Evolutionary conservation across 1,140 invertebrate genomes (phyloP).

Genomic region (Zaprionus ghesquierei): DNA sequence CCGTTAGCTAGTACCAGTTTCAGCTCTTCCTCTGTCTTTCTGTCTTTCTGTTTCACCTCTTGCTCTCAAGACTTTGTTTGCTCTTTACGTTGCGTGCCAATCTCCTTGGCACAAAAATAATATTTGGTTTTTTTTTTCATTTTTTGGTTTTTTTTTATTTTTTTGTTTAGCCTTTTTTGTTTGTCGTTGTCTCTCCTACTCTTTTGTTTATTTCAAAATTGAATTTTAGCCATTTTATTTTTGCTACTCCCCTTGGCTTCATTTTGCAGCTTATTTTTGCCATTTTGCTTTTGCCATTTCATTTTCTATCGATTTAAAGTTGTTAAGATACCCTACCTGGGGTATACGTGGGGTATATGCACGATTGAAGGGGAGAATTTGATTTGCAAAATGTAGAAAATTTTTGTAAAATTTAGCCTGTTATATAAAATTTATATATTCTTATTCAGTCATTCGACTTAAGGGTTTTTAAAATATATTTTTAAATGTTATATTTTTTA

Average conservation of each 20-base stretch:
- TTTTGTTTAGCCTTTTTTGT: neutral
- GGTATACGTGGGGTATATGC: neutral
- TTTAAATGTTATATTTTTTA: too few species aligned
- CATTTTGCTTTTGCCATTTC: constrained; percentile 38
- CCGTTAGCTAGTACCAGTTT: constrained; percentile 6
- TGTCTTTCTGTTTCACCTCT: constrained; percentile 26
- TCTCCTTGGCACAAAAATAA: constrained; percentile 1
- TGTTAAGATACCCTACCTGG: constrained; percentile 22
- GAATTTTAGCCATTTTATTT: constrained; percentile 58
- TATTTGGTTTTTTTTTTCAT: neutral
- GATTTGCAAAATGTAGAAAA: too few species aligned
- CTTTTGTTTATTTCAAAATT: constrained; percentile 62
- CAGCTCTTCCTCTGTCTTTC: neutral
- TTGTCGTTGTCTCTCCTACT: constrained; percentile 2
- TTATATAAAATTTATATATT: neutral
- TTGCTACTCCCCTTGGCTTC: constrained; percentile 8
- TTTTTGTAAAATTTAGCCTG: too few species aligned
- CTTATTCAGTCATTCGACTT: too few species aligned
- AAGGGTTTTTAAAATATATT: too few species aligned
- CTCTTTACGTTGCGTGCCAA: constrained; percentile 34
- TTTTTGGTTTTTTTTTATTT: neutral
- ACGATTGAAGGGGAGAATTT: neutral
- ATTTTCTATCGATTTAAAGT: constrained; percentile 55
- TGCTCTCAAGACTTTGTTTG: constrained; percentile 25
- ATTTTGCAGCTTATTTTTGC: neutral